Evolutionary conservation across 2,797 vertebrate genomes (phyloP).

Genomic region (Anguilla obscura): DNA sequence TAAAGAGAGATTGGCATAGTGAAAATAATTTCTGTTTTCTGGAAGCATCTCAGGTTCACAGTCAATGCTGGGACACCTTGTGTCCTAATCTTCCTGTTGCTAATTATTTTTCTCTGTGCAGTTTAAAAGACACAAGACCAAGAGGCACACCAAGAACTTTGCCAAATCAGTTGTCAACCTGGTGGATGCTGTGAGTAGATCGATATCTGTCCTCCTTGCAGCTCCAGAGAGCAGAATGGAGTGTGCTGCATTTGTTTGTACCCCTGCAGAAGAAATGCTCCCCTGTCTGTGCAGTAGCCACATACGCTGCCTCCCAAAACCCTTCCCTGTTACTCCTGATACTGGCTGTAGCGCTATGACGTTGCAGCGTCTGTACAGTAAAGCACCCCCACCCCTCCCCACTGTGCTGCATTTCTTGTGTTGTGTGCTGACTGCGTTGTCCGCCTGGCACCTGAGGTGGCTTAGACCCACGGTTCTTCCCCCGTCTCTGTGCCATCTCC

Average conservation of each 20-base stretch:
- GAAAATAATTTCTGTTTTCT: neutral
- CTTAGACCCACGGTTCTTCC: constrained; percentile 70
- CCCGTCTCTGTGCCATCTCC: constrained; percentile 66
- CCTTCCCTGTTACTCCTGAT: neutral
- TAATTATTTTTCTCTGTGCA: constrained; percentile 50
- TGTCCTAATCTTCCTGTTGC: neutral
- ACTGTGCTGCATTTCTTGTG: neutral
- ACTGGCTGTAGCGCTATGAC: neutral
- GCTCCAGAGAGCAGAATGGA: neutral
- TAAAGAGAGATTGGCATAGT: neutral
- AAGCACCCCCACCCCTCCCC: neutral
- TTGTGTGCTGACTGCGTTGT: neutral
- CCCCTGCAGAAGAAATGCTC: neutral
- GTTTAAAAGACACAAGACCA: constrained; percentile 82
- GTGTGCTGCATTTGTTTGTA: neutral
- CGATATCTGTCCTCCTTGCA: neutral
- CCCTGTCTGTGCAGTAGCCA: neutral
- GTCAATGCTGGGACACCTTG: neutral
- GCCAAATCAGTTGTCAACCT: constrained; percentile 87
- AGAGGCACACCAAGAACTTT: constrained; percentile 80
- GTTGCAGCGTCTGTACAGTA: neutral
- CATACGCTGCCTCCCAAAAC: neutral
- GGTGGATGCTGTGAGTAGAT: constrained; percentile 81
- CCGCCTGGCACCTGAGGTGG: neutral
- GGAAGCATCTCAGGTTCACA: neutral